These are phyloP conservation scores for Nasua narica DNA, from an alignment of 2,797 vertebrate species.

Conservation along the genomic window DNA sequence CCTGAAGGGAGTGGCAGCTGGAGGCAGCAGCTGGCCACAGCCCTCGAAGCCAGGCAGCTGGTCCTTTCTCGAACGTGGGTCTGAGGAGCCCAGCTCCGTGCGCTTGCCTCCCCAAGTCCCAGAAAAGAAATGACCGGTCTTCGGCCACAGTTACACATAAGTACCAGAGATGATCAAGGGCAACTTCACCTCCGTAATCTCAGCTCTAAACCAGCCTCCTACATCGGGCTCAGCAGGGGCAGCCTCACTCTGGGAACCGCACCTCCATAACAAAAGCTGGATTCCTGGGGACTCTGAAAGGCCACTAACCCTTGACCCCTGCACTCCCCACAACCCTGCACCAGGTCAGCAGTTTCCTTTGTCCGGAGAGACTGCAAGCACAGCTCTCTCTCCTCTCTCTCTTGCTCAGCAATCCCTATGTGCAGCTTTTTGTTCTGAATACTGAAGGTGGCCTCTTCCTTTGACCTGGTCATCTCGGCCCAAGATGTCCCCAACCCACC, in stretches of 20 bases:
- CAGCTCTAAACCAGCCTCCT: neutral
- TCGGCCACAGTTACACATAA: neutral
- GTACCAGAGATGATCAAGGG: neutral
- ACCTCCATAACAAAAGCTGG: neutral
- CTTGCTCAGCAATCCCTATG: neutral
- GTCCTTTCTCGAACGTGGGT: neutral
- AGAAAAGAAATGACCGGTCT: neutral
- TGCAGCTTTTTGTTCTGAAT: neutral
- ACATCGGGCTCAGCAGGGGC: neutral
- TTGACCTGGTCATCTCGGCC: neutral
- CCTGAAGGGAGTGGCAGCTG: neutral
- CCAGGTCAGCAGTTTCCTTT: neutral
- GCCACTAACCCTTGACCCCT: neutral
- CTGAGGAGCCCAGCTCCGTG: neutral
- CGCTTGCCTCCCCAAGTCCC: neutral
- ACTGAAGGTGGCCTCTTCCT: neutral
- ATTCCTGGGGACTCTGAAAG: neutral
- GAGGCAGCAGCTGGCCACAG: neutral
- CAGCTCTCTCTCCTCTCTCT: neutral
- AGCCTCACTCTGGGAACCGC: neutral
- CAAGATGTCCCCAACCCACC: too few species aligned
- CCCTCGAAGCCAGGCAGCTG: neutral
- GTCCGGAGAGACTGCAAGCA: neutral
- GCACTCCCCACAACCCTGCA: neutral
- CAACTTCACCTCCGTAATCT: neutral